Evolutionary conservation across 2,888 invertebrate genomes (phyloP).

Genomic region (Eumerus sabulonum): DNA sequence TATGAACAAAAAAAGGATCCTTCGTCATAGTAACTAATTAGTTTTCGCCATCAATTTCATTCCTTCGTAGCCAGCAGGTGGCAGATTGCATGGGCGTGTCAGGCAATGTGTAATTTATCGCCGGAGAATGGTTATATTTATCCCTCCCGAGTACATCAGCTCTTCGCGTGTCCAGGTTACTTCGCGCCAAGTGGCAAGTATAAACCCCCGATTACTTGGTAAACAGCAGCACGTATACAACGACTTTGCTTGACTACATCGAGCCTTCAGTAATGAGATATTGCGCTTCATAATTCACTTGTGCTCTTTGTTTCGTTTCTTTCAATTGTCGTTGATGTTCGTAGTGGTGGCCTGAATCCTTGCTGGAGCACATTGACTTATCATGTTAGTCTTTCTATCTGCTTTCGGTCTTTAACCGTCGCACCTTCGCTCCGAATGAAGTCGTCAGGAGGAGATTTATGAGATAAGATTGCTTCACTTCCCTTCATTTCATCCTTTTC

Average conservation of each 20-base stretch:
- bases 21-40: conserved; percentile 47
- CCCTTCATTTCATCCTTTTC: too few relatives aligned
- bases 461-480: not conserved
- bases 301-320: conserved; percentile 2
- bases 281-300: conserved; percentile 43
- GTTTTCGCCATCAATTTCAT: conserved; percentile 38
- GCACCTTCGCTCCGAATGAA: conserved; percentile 21
- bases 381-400: conserved; percentile 16
- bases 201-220: conserved; percentile 16
- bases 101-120: conserved; percentile 39
- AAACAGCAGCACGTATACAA: conserved; percentile 11
- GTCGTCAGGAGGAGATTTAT: conserved; percentile 47
- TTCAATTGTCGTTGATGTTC: not conserved
- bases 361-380: conserved; percentile 44
- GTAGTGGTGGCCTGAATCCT: not conserved
- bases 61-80: not conserved
- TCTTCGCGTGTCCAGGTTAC: too few relatives aligned
- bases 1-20: not conserved
- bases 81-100: conserved; percentile 2
- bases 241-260: too few relatives aligned
- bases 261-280: conserved; percentile 33
- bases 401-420: conserved; percentile 8
- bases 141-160: conserved; percentile 13
- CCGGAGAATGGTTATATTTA: conserved; percentile 8
- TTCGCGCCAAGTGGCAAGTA: not conserved